Evolutionary conservation across 2,888 invertebrate species (phyloP), one percentile per base, ranked within the genome.

Genomic region (Merodon equestris): DNA sequence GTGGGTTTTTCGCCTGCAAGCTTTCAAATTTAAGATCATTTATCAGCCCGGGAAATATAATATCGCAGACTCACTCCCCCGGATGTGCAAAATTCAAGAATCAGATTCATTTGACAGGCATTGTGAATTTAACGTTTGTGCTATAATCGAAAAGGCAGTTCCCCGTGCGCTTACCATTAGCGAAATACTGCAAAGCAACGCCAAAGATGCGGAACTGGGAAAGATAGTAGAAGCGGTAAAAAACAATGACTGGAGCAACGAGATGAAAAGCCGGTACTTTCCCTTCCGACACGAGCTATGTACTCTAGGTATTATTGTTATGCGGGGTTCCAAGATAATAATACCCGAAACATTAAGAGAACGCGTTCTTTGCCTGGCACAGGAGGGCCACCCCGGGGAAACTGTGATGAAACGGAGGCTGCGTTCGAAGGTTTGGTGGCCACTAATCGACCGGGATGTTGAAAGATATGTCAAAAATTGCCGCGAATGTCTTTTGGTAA

Each of bases 281-380:
- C 54, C 64, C 9, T 64, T 64, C n/a, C 15, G 45, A 0, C n/a
- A 15, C n/a, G 76, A 82, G 38, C 42, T 81, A 9, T 68, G 74
- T 36, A 51, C 67, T 12, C 38, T 74, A 61, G 82, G 77, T 9
- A 73, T 57, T 27, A 82, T 83, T 47, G 63, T 77, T 5, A 42
- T 82, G 9, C 51, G 71, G 12, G 81, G 76, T 14, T 75, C 73
- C 12, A 54, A 47, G 45, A 64, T 81, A 7, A 54, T 82, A 12
- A 77, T 82, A 51, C 74, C 71, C 12, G 54, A 44, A 38, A 10
- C 38, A 9, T 63, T 83, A 13, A 51, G 75, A 18, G 5, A 40
- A 36, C 61, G 58, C 42, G 81, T 84, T 9, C 56, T 86, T 38
- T 51, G 72, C 17, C 61, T 84, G 40, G 84, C 64, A 5, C 36